These are phyloP conservation scores for Hyposoter dolosus DNA, from an alignment of 2,888 invertebrate genomes.

Conservation along the genomic window DNA sequence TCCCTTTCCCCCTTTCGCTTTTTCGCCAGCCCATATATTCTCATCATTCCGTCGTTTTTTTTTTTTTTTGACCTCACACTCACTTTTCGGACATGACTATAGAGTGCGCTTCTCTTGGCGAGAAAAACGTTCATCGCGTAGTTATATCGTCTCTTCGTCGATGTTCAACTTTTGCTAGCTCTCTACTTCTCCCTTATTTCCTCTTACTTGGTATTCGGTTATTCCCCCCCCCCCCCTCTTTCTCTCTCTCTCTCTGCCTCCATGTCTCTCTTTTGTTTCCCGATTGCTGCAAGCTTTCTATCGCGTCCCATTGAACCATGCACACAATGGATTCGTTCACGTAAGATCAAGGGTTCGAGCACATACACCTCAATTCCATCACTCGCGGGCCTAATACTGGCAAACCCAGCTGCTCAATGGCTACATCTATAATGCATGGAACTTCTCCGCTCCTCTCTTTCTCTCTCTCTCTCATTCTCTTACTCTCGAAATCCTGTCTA, in stretches of 20 bases:
- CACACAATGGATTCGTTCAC: slow-evolving; percentile 38
- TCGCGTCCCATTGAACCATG: slow-evolving; percentile 59
- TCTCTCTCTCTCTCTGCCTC: slow-evolving; percentile 1
- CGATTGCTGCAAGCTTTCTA: slow-evolving; percentile 44
- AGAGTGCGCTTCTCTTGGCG: slow-evolving; percentile 20
- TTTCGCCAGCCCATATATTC: slow-evolving; percentile 41
- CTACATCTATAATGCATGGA: slow-evolving; percentile 80
- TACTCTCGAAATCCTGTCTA: slow-evolving; percentile 58
- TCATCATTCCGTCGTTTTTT: slow-evolving; percentile 51
- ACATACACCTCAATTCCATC: slow-evolving; percentile 42
- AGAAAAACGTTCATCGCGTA: slow-evolving; percentile 40
- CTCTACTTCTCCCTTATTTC: neutral
- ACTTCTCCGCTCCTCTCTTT: slow-evolving; percentile 45
- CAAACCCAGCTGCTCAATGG: slow-evolving; percentile 74
- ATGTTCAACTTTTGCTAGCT: slow-evolving; percentile 20
- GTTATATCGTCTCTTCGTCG: slow-evolving; percentile 25
- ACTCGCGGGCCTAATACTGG: slow-evolving; percentile 29
- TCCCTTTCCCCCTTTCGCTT: slow-evolving; percentile 44
- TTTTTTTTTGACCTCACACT: slow-evolving; percentile 48
- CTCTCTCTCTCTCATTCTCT: slow-evolving; percentile 10
- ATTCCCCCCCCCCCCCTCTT: neutral
- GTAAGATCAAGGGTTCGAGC: slow-evolving; percentile 32
- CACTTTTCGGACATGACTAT: slow-evolving; percentile 39
- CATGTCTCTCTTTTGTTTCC: slow-evolving; percentile 10
- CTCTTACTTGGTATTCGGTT: neutral